phyloP scores from a whole-genome alignment of 1,140 invertebrate species.

The Drosophila prosaltans region DNA sequence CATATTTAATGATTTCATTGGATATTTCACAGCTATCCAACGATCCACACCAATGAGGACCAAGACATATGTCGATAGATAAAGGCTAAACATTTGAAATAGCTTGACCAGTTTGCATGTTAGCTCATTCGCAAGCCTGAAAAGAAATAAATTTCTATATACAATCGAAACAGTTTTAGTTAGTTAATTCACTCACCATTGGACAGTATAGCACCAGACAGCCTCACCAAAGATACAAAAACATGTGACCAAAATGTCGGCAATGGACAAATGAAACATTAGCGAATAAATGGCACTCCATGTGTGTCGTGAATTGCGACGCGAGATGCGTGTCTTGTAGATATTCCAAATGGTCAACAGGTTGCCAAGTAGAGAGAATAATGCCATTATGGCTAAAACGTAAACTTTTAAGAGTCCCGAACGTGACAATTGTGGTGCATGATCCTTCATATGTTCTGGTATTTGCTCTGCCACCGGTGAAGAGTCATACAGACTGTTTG shows the following conservation, averaged over 20 bases:
- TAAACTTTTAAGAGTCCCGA: conserved; percentile 86
- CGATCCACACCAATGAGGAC: conserved; percentile 92
- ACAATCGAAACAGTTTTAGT: neutral
- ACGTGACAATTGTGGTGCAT: conserved; percentile 86
- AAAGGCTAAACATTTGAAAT: conserved; percentile 91
- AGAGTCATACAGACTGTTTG: conserved; percentile 53
- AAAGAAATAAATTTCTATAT: neutral
- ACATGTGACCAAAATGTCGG: conserved; percentile 91
- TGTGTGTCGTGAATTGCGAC: conserved; percentile 85
- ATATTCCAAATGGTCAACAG: conserved; percentile 90
- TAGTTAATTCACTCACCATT: conserved; percentile 84
- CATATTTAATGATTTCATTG: conserved; percentile 89
- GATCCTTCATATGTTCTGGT: conserved; percentile 83
- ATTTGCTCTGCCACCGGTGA: conserved; percentile 60
- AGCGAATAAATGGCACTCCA: conserved; percentile 90
- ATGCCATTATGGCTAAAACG: conserved; percentile 87
- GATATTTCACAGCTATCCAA: conserved; percentile 91
- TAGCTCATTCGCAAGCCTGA: conserved; percentile 86
- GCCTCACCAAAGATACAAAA: conserved; percentile 92
- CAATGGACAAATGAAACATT: conserved; percentile 89
- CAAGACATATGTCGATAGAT: conserved; percentile 92
- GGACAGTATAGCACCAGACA: conserved; percentile 90
- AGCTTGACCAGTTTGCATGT: conserved; percentile 93
- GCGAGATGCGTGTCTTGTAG: conserved; percentile 84
- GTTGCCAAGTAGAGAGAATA: conserved; percentile 90